Evolutionary conservation across 2,888 invertebrate species (phyloP), one percentile per base, ranked within the genome.

Genomic region (Metellina segmentata): DNA sequence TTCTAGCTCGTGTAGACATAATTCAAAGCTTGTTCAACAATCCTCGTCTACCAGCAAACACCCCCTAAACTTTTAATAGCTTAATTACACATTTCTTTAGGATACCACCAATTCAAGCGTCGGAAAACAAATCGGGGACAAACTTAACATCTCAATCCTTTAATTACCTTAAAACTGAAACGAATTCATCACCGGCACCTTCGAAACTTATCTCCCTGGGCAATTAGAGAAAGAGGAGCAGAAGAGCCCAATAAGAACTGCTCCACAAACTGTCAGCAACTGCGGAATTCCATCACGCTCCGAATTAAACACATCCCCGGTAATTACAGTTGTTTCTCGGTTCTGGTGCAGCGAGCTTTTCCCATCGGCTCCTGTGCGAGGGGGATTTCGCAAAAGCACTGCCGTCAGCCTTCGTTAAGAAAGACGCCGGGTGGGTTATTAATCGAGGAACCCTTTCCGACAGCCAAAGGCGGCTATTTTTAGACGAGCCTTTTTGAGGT

Each of bases 271-370:
- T 82, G 75, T 85, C 85, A 61, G 74, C 52, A 75, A 85, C 74
- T 53, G 53, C 52, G 34, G 53, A 75, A 85, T 85, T 74, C 85
- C 85, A 8, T 85, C 85, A 75, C 85, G 85, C 48, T 75, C 61
- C 9, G 85, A 85, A 75, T 85, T 85, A 85, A 85, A 85, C 75
- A 85, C 83, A 75, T 85, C 85, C 85, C 74, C 83, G 7, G 74
- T 85, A 75, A 85, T 85, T 85, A 85, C 85, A 75, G 53, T 85
- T 20, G 51, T 85, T 61, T 34, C 83, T 78, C 53, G 20, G 71
- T 75, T 53, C 85, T 79, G 53, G 74, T 48, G 48, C 19, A 51
- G 51, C 74, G 53, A 61, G n/a, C 85, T 53, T 75, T 72, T 53
- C 61, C 49, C 85, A 85, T 53, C 53, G 19, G 34, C n/a, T 71